Percentiles rank a stretch among this genome's conserved stretches.
phyloP scores from a whole-genome alignment of 30 jellyfish, hydroid and myxozoan species.

The Calvadosia cruxmelitensis region DNA sequence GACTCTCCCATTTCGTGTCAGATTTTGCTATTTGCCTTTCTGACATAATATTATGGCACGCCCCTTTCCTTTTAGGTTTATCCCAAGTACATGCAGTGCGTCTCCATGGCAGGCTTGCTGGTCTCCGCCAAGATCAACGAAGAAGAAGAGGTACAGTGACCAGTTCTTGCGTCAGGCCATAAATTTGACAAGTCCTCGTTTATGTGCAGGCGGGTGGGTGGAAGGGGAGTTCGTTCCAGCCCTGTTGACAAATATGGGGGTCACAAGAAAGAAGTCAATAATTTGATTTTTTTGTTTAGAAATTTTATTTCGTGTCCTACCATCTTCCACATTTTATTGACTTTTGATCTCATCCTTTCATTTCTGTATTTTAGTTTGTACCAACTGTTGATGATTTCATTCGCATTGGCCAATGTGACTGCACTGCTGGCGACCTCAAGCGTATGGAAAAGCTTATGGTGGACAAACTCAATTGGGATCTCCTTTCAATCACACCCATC shows the following conservation, averaged over 20 bases:
- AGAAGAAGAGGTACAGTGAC: constrained; percentile 60
- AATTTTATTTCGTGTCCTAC: too few species aligned
- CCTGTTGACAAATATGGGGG: too few species aligned
- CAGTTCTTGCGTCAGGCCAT: too few species aligned
- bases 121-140: constrained; percentile 66
- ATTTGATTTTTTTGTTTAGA: too few species aligned
- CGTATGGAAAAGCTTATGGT: constrained; percentile 54
- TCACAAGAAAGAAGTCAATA: too few species aligned
- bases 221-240: too few species aligned
- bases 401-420: constrained; percentile 40
- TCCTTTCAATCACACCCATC: constrained; percentile 43
- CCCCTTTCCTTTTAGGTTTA: constrained; percentile 21
- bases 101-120: constrained; percentile 43
- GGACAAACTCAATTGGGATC: constrained; percentile 46
- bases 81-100: constrained; percentile 45
- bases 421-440: constrained; percentile 36
- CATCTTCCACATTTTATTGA: too few species aligned
- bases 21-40: too few species aligned
- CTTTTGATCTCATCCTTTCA: neutral
- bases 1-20: too few species aligned
- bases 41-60: neutral
- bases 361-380: constrained; percentile 29
- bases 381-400: constrained; percentile 63
- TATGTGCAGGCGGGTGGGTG: too few species aligned
- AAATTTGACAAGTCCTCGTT: too few species aligned